phyloP scores from a whole-genome alignment of 2,797 vertebrate species.

The Paedocypris micromegethes region DNA sequence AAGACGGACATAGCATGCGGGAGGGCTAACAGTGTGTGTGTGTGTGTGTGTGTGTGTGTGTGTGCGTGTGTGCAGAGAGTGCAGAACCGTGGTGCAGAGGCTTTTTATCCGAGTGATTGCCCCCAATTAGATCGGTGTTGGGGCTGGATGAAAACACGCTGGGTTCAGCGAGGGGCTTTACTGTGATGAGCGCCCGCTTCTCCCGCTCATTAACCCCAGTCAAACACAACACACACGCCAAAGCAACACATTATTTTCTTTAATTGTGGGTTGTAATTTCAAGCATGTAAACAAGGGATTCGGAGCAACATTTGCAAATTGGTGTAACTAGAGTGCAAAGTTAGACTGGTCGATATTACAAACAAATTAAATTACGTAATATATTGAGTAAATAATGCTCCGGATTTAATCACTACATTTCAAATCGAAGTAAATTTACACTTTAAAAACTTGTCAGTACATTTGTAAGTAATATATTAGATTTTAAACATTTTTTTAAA shows the following conservation, averaged over 20 bases:
- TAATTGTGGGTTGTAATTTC: slow-evolving; percentile 30
- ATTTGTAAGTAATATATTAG: too few relatives aligned
- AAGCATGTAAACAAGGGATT: slow-evolving; percentile 52
- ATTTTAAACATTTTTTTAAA: too few relatives aligned
- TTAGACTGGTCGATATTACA: neutral
- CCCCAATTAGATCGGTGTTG: slow-evolving; percentile 87
- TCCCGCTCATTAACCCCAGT: slow-evolving; percentile 38
- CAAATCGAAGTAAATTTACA: too few relatives aligned
- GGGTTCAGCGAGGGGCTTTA: slow-evolving; percentile 47
- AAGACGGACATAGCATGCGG: slow-evolving; percentile 81
- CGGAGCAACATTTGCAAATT: slow-evolving; percentile 51
- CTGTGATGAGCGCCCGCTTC: slow-evolving; percentile 29
- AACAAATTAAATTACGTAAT: too few relatives aligned
- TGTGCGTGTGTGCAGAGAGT: neutral
- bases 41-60: neutral
- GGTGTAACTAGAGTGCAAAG: slow-evolving; percentile 13
- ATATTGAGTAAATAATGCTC: too few relatives aligned
- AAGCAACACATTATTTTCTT: slow-evolving; percentile 32
- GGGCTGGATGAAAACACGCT: slow-evolving; percentile 61
- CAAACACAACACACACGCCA: slow-evolving; percentile 20
- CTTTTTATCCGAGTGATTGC: slow-evolving; percentile 79
- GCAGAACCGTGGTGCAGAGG: slow-evolving; percentile 63
- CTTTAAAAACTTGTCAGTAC: too few relatives aligned
- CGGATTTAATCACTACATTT: too few relatives aligned
- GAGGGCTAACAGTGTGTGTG: slow-evolving; percentile 57